Evolutionary conservation across 1,140 invertebrate species (phyloP), one percentile per base, ranked within the genome.

Genomic region (Helicoverpa zea): DNA sequence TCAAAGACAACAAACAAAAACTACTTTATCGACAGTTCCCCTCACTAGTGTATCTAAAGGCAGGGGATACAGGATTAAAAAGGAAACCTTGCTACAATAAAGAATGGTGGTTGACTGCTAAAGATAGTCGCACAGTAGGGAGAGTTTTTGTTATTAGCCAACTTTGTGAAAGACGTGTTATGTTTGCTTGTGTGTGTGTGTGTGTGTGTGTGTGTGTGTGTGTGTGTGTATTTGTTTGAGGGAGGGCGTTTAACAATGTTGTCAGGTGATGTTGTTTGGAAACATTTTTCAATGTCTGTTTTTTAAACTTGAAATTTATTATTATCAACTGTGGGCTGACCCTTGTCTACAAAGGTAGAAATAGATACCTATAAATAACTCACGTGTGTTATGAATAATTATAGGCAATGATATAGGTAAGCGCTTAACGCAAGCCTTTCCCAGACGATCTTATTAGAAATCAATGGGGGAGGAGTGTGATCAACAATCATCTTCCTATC

Each of bases 21-120:
- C 3, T 3, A 18, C 18, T 56, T 16, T 74, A 74, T 75, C 73
- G 43, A 61, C 54, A 75, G n/a, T 2, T 3, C 35, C 56, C 54
- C 0, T 49, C 73, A 43, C 56, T 75, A 61, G 35, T 35, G 9
- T 59, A 13, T 5, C 58, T 23, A 23, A 16, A 52, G 59, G 18
- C 74, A 76, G 43, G 23, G 74, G 63, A 64, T 47, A 78, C 76
- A 68, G 52, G 74, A 78, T 64, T 77, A 77, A 66, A 78, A 78
- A 78, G 63, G 47, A 68, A 78, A 68, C 29, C 30, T 68, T 78
- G 63, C 63, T 29, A 68, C 76, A 78, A 61, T 75, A 75, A 75
- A 75, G 76, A 78, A 78, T 51, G 63, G 76, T 47, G 51, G 76
- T 51, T 56, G 29, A 16, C 76, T 54, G 76, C 30, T 76, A 52